phyloP scores from a whole-genome alignment of 1,140 invertebrate genomes.

The Calliphora vicina region DNA sequence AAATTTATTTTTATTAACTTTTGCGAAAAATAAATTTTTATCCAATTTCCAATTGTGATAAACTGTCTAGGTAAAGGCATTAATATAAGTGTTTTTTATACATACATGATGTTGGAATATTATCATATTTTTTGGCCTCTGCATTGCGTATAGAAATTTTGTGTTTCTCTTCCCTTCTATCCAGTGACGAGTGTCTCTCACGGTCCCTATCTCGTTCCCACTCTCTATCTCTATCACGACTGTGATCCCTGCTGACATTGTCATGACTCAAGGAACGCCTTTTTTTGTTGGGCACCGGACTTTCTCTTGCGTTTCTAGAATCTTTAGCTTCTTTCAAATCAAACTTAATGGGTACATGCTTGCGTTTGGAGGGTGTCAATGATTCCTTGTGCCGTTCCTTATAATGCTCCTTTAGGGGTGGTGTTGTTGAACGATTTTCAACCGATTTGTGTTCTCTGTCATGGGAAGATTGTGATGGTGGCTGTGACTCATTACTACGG shows the following conservation, averaged over 20 bases:
- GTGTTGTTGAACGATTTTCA: conserved; percentile 53
- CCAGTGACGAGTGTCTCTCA: conserved; percentile 29
- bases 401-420: conserved; percentile 42
- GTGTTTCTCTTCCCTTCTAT: conserved; percentile 42
- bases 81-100: neutral
- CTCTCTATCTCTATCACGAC: neutral
- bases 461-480: conserved; percentile 36
- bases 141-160: conserved; percentile 53
- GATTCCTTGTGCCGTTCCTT: neutral
- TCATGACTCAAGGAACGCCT: conserved; percentile 45
- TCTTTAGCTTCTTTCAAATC: conserved; percentile 35
- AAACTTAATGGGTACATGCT: conserved; percentile 55
- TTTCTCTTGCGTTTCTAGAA: neutral
- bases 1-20: no score
- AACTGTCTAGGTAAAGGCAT: no score
- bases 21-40: no score
- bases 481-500: neutral
- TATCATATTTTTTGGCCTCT: conserved; percentile 60
- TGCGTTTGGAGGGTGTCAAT: conserved; percentile 45
- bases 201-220: conserved; percentile 41
- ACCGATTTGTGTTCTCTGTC: neutral
- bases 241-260: conserved; percentile 19
- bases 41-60: no score
- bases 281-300: conserved; percentile 38
- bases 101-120: conserved; percentile 55